phyloP scores from a whole-genome alignment of 2,113 vertebrate species.

The Pseudopodoces humilis region DNA sequence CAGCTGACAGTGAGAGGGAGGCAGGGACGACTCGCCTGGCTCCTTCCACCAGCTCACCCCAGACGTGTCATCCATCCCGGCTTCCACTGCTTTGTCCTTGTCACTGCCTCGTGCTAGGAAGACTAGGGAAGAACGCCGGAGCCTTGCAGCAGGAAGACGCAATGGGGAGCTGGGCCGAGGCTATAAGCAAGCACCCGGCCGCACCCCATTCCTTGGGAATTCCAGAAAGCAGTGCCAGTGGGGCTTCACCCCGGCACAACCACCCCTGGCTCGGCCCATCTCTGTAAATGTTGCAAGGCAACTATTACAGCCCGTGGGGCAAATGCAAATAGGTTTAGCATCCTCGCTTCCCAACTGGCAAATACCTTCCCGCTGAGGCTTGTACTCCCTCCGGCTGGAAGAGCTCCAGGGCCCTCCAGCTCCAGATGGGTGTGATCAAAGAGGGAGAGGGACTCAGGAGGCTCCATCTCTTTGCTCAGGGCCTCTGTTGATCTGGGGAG shows the following conservation, averaged over 20 bases:
- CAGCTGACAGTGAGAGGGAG: constrained; percentile 15
- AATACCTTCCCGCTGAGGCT: constrained; percentile 34
- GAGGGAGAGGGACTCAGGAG: not conserved
- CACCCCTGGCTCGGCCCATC: not conserved
- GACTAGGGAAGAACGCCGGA: not conserved
- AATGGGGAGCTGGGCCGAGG: not conserved
- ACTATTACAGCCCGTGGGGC: constrained; percentile 18
- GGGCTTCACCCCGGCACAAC: constrained; percentile 41
- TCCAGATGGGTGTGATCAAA: constrained; percentile 15
- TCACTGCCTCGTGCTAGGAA: not conserved
- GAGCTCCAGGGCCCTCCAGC: constrained; percentile 13
- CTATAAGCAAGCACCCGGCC: not conserved
- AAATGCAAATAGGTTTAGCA: constrained; percentile 34
- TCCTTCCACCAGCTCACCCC: not conserved
- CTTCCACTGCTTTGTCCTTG: not conserved
- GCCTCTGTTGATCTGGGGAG: not conserved
- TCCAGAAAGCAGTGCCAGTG: constrained; percentile 44
- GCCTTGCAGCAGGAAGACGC: not conserved
- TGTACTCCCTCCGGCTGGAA: not conserved
- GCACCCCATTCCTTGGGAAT: constrained; percentile 49
- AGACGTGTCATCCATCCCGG: not conserved
- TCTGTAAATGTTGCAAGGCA: constrained; percentile 59
- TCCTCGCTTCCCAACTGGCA: constrained; percentile 39
- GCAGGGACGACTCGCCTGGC: not conserved
- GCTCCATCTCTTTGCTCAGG: not conserved